Base-by-base conservation (phyloP, 2,888 invertebrate species). In the Diarsia dahlii region DNA sequence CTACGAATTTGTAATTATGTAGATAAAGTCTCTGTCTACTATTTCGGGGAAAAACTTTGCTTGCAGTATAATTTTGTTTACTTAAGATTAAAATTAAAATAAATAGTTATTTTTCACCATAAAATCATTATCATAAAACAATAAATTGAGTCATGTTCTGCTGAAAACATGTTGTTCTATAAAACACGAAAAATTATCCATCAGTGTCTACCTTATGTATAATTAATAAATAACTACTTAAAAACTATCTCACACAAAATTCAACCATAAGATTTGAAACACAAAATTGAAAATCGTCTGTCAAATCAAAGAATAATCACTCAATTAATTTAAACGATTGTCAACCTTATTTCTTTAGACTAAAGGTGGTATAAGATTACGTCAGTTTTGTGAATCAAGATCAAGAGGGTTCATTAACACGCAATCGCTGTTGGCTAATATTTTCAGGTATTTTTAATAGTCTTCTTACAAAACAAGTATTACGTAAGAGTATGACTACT, bases 81-180 rank as follows among this genome's bases (percentile, higher is more conserved):
- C 9, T 3, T n/a, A 10, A 62, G 50, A 62, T 67, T 20, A 64
- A 39, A 74, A 67, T 23, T 46, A 65, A 76, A 39, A 39, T 39
- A 39, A 39, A 39, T 39, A 39, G 39, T 6, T 81, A 67, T 81
- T 76, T 84, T 76, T 62, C 50, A 76, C 20, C 34, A 52, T 71
- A 72, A 70, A 28, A 23, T 66, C 56, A 75, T 69, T 84, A 66
- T 75, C 71, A 67, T 84, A 69, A 72, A 75, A 71, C 68, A 56
- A 50, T 65, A 58, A 46, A 34, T 39, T 52, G 52, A 68, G 28
- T 48, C 80, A 69, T n/a, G 18, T 60, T 71, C 28, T 58, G 54
- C 46, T 58, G 46, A 77, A 84, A 87, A 86, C 81, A 79, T 83
- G 80, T 87, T 83, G 12, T 74, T 84, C 80, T 63, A 76, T 80